Evolutionary conservation across 2,888 invertebrate species (phyloP).

Genomic region (Epinotia nisella): DNA sequence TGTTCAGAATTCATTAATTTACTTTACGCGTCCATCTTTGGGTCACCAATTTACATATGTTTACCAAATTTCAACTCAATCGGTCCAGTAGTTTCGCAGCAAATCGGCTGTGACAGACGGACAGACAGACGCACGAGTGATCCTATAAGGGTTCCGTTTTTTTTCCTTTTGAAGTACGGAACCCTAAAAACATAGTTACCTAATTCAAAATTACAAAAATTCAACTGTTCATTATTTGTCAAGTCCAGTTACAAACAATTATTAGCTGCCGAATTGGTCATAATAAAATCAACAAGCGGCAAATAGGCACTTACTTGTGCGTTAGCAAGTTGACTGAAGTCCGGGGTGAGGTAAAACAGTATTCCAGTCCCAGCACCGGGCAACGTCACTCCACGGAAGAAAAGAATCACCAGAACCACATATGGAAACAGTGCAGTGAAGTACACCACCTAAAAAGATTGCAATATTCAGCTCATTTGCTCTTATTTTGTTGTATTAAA

Average conservation of each 20-base stretch:
- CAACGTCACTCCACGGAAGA: constrained; percentile 91
- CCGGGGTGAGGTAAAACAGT: constrained; percentile 91
- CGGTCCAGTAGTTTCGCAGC: too few relatives aligned
- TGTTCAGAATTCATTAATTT: too few relatives aligned
- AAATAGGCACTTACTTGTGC: constrained; percentile 83
- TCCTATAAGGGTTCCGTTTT: too few relatives aligned
- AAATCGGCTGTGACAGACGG: too few relatives aligned
- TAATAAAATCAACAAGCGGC: not conserved
- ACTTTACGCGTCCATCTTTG: too few relatives aligned
- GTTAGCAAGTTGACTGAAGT: constrained; percentile 89
- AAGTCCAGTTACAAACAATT: not conserved
- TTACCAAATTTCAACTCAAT: too few relatives aligned
- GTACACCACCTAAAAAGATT: constrained; percentile 86
- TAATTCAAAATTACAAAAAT: not conserved
- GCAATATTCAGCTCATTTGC: constrained; percentile 6
- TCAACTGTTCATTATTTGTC: not conserved
- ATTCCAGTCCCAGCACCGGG: constrained; percentile 92
- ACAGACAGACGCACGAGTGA: too few relatives aligned
- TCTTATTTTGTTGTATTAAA: too few relatives aligned
- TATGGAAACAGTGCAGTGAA: constrained; percentile 91
- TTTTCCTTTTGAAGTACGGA: too few relatives aligned
- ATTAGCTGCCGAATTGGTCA: not conserved
- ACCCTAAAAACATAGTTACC: too few relatives aligned
- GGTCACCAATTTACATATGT: too few relatives aligned
- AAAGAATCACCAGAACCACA: constrained; percentile 89